Evolutionary conservation across 1,140 invertebrate species (phyloP).

Genomic region (Subanguina moxae): DNA sequence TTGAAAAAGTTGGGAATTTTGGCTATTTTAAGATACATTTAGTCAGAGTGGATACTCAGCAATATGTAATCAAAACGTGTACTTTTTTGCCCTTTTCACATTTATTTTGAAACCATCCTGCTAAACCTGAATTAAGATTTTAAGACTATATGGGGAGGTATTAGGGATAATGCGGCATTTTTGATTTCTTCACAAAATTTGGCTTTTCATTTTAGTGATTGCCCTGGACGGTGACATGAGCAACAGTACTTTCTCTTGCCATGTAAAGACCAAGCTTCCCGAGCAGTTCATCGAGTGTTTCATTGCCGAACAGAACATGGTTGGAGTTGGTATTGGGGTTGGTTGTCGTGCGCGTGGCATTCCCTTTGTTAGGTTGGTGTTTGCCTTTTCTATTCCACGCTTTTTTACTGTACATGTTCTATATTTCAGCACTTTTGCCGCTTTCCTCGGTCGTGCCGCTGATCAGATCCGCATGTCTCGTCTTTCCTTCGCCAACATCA

Average conservation of each 20-base stretch:
- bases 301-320: conserved; percentile 74
- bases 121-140: no score
- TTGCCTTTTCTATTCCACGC: background rate
- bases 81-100: no score
- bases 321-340: conserved; percentile 85
- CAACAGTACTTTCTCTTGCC: conserved; percentile 94
- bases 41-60: no score
- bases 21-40: no score
- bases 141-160: no score
- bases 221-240: conserved; percentile 75
- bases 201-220: no score
- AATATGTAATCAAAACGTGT: no score
- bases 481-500: conserved; percentile 94
- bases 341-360: conserved; percentile 54
- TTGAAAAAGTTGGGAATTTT: no score
- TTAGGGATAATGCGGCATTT: no score
- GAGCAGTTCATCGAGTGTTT: conserved; percentile 90
- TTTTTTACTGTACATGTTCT: background rate
- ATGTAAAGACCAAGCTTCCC: conserved; percentile 72
- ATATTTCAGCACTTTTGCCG: conserved; percentile 85
- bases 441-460: conserved; percentile 90
- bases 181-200: no score
- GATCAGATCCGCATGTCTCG: conserved; percentile 98
- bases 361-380: conserved; percentile 49
- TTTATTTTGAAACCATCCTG: no score